Evolutionary conservation across 2,797 vertebrate species (phyloP).

Genomic region (Garrulus glandarius): DNA sequence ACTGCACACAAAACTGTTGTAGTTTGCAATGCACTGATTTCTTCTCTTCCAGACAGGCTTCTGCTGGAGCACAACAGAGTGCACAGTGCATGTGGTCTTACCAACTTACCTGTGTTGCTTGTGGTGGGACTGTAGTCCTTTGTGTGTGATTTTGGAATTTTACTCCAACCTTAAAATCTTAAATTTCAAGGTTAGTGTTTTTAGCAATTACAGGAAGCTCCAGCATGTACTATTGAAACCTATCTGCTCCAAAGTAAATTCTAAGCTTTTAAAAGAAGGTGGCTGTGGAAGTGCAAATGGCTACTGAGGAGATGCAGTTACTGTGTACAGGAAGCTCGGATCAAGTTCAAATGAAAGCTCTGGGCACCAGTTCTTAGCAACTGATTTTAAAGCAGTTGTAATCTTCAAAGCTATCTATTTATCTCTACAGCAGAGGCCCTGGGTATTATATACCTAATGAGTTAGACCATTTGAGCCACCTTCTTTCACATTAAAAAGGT

Average conservation of each 20-base stretch:
- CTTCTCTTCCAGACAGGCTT: not conserved
- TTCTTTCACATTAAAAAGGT: conserved; percentile 26
- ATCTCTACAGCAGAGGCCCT: conserved; percentile 22
- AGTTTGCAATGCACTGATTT: not conserved
- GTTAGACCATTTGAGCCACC: conserved; percentile 21
- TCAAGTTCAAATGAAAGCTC: conserved; percentile 67
- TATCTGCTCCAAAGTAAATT: conserved; percentile 33
- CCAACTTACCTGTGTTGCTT: not conserved
- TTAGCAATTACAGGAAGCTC: conserved; percentile 56
- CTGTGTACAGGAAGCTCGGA: conserved; percentile 59
- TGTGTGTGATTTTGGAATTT: conserved; percentile 29
- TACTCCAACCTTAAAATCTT: conserved; percentile 43
- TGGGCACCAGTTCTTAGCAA: conserved; percentile 45
- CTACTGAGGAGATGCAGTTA: conserved; percentile 52
- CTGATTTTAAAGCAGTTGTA: conserved; percentile 55
- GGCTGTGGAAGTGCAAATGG: conserved; percentile 38
- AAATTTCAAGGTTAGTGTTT: conserved; percentile 51
- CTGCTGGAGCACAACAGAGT: not conserved
- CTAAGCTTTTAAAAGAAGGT: conserved; percentile 50
- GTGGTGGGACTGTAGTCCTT: conserved; percentile 30
- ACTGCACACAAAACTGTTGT: not conserved
- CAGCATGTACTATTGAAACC: conserved; percentile 18
- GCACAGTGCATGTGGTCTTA: not conserved
- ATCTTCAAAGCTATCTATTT: conserved; percentile 67
- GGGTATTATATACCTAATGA: conserved; percentile 60